Evolutionary conservation across 2,797 vertebrate genomes (phyloP), one percentile per base, ranked within the genome.

Genomic region (Eutrigla gurnardus): DNA sequence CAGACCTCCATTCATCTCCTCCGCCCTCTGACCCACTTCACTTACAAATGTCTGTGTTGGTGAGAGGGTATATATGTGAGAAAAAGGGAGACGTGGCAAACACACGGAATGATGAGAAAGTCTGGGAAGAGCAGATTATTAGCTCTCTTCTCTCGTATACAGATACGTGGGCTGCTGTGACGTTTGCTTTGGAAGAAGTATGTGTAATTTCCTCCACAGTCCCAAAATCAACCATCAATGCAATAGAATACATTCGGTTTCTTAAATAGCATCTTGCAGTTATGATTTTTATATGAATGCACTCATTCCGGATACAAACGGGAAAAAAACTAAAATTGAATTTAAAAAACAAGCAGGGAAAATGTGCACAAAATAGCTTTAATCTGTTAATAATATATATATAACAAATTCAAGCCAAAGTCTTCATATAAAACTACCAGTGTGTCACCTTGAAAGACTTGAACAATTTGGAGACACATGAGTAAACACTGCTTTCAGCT

Each of bases 1-100:
- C 83, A 90, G 77, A 75, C 72, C 73, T 67, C 78, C 85, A 86
- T 92, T 90, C 86, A 82, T 88, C 74, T 82, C 78, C 78, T 86
- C 84, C 74, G 35, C 88, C 89, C 91, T 90, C 86, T 91, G 91
- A 93, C 92, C 92, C 84, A 92, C 78, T 93, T 92, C 90, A 91
- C 89, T 91, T 79, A 83, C 84, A 81, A 85, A 90, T 69, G 88
- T 89, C 84, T 80, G 77, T 75, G 81, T 61, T 76, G 76, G 83
- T 75, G 88, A 73, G 81, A 65, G 70, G 69, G 57, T 64, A 53
- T 53, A 53, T 36, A 33, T 73, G 72, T 67, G 85, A 68, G 70
- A 45, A 62, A 65, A 50, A 59, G 75, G 62, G 58, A 68, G 60
- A 69, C 46, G 37, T 73, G 35, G 76, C 66, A 76, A 69, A 65